Evolutionary conservation across 2,797 vertebrate genomes (phyloP), one percentile per base, ranked within the genome.

Genomic region (Morus bassanus): DNA sequence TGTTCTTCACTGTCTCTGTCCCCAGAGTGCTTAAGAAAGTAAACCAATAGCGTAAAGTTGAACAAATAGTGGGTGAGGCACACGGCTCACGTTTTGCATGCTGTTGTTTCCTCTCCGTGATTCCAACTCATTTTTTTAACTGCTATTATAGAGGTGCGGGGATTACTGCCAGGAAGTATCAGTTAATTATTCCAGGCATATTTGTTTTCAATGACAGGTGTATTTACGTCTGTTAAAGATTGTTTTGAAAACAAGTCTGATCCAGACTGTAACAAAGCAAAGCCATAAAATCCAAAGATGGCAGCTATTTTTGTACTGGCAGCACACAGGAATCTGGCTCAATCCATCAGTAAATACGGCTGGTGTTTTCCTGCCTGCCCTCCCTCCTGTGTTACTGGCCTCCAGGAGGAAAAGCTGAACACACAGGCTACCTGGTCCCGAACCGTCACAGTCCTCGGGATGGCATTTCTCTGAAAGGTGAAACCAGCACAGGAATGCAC

Each of bases 1-100:
- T 96, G 77, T 95, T 96, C 93, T 87, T 85, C 2, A 4, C 72
- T 57, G 72, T 74, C 39, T 91, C 39, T 78, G 72, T 91, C 87
- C 91, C 92, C 33, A 85, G 92, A 87, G 89, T 59, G 63, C 84
- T 91, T 91, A 92, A 79, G 60, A 87, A 95, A 94, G 85, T 93
- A 94, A 96, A 88, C 68, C 64, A 88, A 87, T 65, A 85, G 72
- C 39, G 0, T 28, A 18, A 89, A 92, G 87, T 89, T 89, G 78
- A 77, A 95, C 92, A 95, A 92, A 63, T 21, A 72, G 35, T 18
- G 60, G 72, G 30, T 1, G 2, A 85, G 56, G 68, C 76, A 45
- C 56, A 48, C 0, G 1, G 78, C 51, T 73, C 65, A 63, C 9
- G 2, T 88, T 76, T 53, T 82, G 28, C 25, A 2, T 92, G 74